Conservation (phyloP, 1,140 invertebrate species). For the Coptotermes formosanus region DNA sequence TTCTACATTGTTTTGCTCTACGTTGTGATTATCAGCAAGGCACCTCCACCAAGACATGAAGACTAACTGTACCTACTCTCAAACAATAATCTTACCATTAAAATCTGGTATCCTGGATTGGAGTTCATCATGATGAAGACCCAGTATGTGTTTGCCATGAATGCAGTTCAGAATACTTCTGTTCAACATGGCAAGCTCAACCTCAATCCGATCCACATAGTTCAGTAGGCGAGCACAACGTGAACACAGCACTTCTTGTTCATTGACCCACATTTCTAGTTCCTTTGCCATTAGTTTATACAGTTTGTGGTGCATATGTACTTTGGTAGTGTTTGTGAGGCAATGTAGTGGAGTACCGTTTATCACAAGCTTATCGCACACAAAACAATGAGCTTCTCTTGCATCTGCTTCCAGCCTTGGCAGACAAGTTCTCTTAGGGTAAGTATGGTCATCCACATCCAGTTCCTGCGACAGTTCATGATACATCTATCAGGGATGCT, state of each 20-base stretch:
- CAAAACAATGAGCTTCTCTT: neutral
- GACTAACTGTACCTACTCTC: too few species aligned
- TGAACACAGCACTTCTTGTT: slow-evolving; percentile 19
- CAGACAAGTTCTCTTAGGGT: neutral
- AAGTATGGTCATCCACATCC: too few species aligned
- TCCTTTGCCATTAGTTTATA: slow-evolving; percentile 16
- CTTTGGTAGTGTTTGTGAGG: slow-evolving; percentile 17
- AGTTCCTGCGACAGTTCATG: too few species aligned
- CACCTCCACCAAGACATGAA: too few species aligned
- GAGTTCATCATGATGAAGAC: neutral
- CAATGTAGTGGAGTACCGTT: neutral
- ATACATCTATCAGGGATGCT: too few species aligned
- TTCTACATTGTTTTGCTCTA: too few species aligned
- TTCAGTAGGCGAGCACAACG: slow-evolving; percentile 22
- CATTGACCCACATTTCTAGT: neutral
- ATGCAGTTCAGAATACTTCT: slow-evolving; percentile 12
- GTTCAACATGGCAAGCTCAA: slow-evolving; percentile 26
- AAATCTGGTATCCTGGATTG: neutral
- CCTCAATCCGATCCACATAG: slow-evolving; percentile 27
- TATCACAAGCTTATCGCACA: slow-evolving; percentile 18
- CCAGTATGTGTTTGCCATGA: neutral
- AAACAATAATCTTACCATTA: too few species aligned
- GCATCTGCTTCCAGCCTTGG: too few species aligned
- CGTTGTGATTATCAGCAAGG: too few species aligned
- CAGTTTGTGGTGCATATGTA: slow-evolving; percentile 22